Evolutionary conservation across 1,140 invertebrate species (phyloP).

Genomic region (Cydia fagiglandana): DNA sequence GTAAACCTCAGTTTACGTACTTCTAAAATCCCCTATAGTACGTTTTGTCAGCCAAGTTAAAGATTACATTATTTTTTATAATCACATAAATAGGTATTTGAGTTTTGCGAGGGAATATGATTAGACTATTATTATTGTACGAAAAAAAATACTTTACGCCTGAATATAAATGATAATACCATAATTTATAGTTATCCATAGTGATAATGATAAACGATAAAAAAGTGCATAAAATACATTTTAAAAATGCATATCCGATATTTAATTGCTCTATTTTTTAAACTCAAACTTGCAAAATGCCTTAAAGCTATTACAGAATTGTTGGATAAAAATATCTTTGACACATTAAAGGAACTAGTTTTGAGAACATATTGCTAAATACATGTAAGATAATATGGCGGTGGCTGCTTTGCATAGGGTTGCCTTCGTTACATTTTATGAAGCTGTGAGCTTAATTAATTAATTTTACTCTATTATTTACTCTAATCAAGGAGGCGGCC

Average conservation of each 20-base stretch:
- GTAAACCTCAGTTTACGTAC: too few species aligned
- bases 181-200: neutral
- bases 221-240: neutral
- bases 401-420: slow-evolving; percentile 13
- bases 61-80: neutral
- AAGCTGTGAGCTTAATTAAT: too few species aligned
- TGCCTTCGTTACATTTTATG: neutral
- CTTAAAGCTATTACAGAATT: slow-evolving; percentile 14
- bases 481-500: too few species aligned
- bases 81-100: too few species aligned
- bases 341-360: slow-evolving; percentile 39
- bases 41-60: neutral
- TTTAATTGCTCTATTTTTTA: slow-evolving; percentile 1
- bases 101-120: too few species aligned
- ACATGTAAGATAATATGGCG: slow-evolving; percentile 56
- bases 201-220: neutral
- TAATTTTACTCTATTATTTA: too few species aligned
- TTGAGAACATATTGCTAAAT: slow-evolving; percentile 48
- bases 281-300: slow-evolving; percentile 12
- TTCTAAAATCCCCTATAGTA: neutral
- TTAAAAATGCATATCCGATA: slow-evolving; percentile 4
- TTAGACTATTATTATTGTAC: too few species aligned
- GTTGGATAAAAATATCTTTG: slow-evolving; percentile 30
- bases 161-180: neutral
- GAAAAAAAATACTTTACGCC: too few species aligned